These are phyloP conservation scores for Aythya fuligula DNA, from an alignment of 2,797 vertebrate species.

Conservation along the genomic window DNA sequence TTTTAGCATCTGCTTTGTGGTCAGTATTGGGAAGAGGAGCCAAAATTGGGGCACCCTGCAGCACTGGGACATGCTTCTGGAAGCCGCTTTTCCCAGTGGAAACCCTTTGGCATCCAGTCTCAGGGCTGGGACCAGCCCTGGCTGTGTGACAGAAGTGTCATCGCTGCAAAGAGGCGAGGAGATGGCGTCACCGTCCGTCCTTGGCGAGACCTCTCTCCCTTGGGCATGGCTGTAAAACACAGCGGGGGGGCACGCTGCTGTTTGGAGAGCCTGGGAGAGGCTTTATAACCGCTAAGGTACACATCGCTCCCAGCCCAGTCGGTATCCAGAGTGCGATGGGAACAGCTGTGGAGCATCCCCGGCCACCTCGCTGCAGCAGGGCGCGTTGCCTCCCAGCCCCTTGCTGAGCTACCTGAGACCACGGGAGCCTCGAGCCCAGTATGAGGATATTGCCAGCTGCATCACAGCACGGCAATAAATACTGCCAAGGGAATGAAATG, in stretches of 20 bases:
- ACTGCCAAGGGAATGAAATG: neutral
- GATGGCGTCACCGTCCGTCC: neutral
- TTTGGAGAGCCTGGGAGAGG: neutral
- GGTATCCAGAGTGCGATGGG: too few species aligned
- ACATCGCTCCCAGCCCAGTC: neutral
- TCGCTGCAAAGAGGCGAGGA: neutral
- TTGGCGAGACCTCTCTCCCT: neutral
- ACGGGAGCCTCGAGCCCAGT: neutral
- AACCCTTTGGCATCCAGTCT: neutral
- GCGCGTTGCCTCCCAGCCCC: accelerated
- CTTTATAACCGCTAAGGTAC: neutral
- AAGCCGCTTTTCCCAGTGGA: neutral
- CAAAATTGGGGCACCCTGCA: neutral
- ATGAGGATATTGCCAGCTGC: neutral
- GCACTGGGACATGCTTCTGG: neutral
- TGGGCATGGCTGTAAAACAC: neutral
- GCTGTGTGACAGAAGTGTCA: neutral
- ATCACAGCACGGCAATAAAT: neutral
- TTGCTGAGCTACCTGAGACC: neutral
- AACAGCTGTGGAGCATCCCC: neutral
- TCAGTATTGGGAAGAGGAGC: neutral
- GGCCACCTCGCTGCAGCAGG: neutral
- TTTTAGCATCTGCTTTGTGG: neutral
- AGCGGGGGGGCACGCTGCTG: neutral
- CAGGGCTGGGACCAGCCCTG: neutral